Percentiles rank a stretch among this genome's conserved stretches.
Evolutionary conservation across 2,888 invertebrate species (phyloP).

Genomic region (Melipona bicolor): DNA sequence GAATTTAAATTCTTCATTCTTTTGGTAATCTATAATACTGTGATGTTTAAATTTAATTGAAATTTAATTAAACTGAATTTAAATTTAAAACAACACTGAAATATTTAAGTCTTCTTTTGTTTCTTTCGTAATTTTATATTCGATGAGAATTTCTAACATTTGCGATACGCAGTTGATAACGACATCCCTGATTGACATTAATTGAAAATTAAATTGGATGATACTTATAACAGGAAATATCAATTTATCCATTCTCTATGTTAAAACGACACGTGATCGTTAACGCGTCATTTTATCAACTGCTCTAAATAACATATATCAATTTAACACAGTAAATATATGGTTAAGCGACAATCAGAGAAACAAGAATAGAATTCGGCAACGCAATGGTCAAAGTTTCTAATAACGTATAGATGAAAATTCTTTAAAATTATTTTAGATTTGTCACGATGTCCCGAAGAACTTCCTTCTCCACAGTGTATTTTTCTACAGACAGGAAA

Average conservation of each 20-base stretch:
- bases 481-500: conserved; percentile 29
- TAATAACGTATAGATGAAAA: background rate
- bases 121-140: background rate
- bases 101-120: background rate
- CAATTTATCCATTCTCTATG: conserved; percentile 25
- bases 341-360: background rate
- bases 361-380: background rate
- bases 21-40: background rate
- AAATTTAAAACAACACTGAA: too few species aligned
- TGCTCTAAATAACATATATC: background rate
- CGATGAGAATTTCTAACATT: background rate
- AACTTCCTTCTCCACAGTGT: too few species aligned
- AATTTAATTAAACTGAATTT: too few species aligned
- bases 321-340: background rate
- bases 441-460: background rate
- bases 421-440: background rate
- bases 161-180: background rate
- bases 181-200: background rate
- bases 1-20: background rate
- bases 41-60: too few species aligned
- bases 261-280: conserved; percentile 22
- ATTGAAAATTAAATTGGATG: conserved; percentile 10
- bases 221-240: conserved; percentile 16
- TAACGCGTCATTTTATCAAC: background rate
- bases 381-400: too few species aligned